Conservation (phyloP, 30 jellyfish, hydroid and myxozoan species). For the Calvadosia cruxmelitensis region DNA sequence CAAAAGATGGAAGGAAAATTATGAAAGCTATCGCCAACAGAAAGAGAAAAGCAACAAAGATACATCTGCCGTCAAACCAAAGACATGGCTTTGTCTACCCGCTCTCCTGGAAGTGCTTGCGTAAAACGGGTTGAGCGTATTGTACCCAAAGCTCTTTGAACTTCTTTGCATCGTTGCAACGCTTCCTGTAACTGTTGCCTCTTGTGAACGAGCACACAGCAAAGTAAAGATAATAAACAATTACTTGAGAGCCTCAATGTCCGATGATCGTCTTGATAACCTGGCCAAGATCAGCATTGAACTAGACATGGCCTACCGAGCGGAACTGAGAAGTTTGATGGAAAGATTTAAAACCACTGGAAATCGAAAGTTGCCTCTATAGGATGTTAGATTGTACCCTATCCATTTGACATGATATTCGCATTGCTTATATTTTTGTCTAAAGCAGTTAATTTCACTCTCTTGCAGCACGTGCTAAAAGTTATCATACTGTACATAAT, state of each 20-base stretch:
- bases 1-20: too few relatives aligned
- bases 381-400: too few relatives aligned
- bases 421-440: too few relatives aligned
- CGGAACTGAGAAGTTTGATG: constrained; percentile 14
- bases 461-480: too few relatives aligned
- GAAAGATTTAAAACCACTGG: constrained; percentile 11
- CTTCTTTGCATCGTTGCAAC: constrained; percentile 22
- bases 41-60: too few relatives aligned
- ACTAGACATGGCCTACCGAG: constrained; percentile 14
- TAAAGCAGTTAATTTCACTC: too few relatives aligned
- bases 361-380: too few relatives aligned
- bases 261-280: constrained; percentile 24
- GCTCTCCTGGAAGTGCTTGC: constrained; percentile 15
- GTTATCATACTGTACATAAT: too few relatives aligned
- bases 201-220: constrained; percentile 33
- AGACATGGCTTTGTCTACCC: constrained; percentile 31
- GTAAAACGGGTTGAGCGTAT: constrained; percentile 10
- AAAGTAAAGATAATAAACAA: constrained; percentile 18
- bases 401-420: too few relatives aligned
- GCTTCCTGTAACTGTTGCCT: constrained; percentile 34
- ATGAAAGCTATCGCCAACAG: too few relatives aligned
- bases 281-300: constrained; percentile 22
- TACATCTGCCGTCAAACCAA: constrained; percentile 21
- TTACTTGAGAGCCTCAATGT: constrained; percentile 34
- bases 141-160: constrained; percentile 14